Evolutionary conservation across 2,888 invertebrate species (phyloP).

Genomic region (Xestia xanthographa): DNA sequence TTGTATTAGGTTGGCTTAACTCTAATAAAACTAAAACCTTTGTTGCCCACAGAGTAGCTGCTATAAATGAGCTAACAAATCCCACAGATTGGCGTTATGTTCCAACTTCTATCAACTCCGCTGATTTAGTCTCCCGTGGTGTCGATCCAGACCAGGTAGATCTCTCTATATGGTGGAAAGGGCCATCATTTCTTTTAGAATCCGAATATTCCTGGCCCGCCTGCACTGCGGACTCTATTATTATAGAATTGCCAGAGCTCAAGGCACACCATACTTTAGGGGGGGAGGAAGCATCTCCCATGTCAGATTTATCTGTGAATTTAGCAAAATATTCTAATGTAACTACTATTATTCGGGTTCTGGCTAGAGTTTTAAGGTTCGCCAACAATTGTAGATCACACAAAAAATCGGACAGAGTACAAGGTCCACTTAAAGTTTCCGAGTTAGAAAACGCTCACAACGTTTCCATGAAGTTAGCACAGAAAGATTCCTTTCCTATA

Average conservation of each 20-base stretch:
- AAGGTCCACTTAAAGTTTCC: not conserved
- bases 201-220: conserved; percentile 11
- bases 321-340: conserved; percentile 10
- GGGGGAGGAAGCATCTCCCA: conserved; percentile 2
- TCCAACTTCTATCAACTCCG: no score
- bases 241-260: not conserved
- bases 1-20: conserved; percentile 12
- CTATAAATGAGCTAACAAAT: conserved; percentile 6
- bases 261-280: conserved; percentile 1
- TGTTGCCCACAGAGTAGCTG: conserved; percentile 15
- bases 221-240: no score
- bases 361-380: no score
- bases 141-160: conserved; percentile 1
- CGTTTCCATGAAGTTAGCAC: not conserved
- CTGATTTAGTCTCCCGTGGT: not conserved
- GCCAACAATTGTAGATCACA: no score
- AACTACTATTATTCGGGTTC: no score
- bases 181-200: not conserved
- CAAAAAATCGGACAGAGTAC: not conserved
- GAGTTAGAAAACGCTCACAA: conserved; percentile 15
- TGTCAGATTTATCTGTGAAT: conserved; percentile 9
- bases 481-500: conserved; percentile 18
- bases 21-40: conserved; percentile 13
- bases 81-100: not conserved
- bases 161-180: conserved; percentile 4